Evolutionary conservation across 1,140 invertebrate genomes (phyloP), one percentile per base, ranked within the genome.

Genomic region (Leptonema lineaticorne): DNA sequence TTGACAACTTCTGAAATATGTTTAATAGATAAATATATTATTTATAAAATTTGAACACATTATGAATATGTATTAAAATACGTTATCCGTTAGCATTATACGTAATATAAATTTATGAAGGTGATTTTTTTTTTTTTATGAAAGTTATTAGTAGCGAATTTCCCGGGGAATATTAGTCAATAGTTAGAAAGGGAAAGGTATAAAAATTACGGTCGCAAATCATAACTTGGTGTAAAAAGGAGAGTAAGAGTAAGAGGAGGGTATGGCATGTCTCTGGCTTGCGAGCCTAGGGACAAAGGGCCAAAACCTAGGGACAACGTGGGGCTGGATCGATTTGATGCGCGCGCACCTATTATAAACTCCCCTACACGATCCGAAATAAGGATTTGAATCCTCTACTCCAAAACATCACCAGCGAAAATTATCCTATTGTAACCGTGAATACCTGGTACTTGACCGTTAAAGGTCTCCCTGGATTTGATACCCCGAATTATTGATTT

Each of bases 141-240:
- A n/a, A n/a, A n/a, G n/a, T 6, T 58, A 28, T 58, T 7, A 58
- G 33, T 24, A 62, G 11, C 37, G n/a, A 20, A 24, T n/a, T 64
- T 50, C 62, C 62, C 62, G 14, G 62, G 62, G 62, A 26, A 6
- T n/a, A 30, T 22, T 16, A 6, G 27, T 64, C 62, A 46, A 62
- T 46, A 46, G 62, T 2, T 16, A 64, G 62, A 64, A 46, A 50
- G 29, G 45, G 62, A 64, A 20, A 29, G 45, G 6, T 20, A 22
- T 11, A 64, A 64, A 64, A 64, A 64, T 64, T 45, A 46, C 30
- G 50, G 62, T 41, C 22, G 27, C 24, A n/a, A 20, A 37, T 53
- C 50, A 53, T 53, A 53, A 53, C 22, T 26, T 53, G n/a, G n/a
- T n/a, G n/a, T n/a, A n/a, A n/a, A n/a, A n/a, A n/a, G n/a, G n/a